These are phyloP conservation scores for Terrapene triunguis DNA, from an alignment of 2,113 vertebrate species.

Conservation along the genomic window DNA sequence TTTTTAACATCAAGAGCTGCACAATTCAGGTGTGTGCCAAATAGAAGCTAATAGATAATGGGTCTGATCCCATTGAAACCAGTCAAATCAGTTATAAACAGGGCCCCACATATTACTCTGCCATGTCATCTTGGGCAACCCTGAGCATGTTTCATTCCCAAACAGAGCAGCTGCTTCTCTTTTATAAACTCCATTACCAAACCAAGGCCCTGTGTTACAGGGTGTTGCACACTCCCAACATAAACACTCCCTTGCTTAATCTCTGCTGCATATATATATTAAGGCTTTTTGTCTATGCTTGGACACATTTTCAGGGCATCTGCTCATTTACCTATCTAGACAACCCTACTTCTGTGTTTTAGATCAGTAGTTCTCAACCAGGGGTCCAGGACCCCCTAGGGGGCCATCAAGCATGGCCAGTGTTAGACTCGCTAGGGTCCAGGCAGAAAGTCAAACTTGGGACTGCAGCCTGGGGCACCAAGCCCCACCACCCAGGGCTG, in stretches of 20 bases:
- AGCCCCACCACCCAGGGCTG: too few relatives aligned
- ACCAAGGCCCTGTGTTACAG: not conserved
- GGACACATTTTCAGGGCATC: too few relatives aligned
- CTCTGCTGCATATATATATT: too few relatives aligned
- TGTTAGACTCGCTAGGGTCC: too few relatives aligned
- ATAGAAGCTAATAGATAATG: not conserved
- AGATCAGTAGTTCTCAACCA: not conserved
- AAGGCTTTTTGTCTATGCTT: too few relatives aligned
- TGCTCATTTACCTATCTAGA: too few relatives aligned
- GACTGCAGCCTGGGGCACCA: too few relatives aligned
- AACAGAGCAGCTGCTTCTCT: not conserved
- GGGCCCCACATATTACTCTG: not conserved
- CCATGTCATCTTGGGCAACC: not conserved
- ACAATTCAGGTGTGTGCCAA: not conserved
- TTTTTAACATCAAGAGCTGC: constrained; percentile 16
- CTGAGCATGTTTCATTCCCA: not conserved
- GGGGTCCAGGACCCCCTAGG: too few relatives aligned
- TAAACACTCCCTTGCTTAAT: too few relatives aligned
- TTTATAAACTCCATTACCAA: not conserved
- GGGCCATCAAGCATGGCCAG: too few relatives aligned
- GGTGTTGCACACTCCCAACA: too few relatives aligned
- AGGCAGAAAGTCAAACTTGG: too few relatives aligned
- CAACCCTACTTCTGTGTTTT: not conserved
- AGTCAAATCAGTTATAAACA: not conserved
- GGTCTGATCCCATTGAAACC: not conserved